Evolutionary conservation across 1,140 invertebrate species (phyloP).

Genomic region (Ephestia elutella): DNA sequence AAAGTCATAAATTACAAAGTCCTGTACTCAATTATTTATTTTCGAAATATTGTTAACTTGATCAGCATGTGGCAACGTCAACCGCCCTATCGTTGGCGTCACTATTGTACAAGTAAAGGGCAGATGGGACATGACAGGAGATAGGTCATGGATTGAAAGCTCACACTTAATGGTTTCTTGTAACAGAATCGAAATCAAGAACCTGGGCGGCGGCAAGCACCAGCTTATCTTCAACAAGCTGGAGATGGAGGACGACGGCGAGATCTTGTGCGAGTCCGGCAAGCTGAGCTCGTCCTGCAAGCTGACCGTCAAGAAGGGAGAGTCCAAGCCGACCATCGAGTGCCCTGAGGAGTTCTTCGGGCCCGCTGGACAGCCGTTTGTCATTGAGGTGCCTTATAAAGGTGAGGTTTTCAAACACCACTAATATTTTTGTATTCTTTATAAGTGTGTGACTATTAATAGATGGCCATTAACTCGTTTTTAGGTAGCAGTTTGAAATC

Average conservation of each 20-base stretch:
- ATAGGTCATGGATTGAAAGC: too few species aligned
- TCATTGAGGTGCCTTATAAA: conserved; percentile 93
- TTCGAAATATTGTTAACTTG: too few species aligned
- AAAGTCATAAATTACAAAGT: too few species aligned
- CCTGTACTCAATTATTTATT: too few species aligned
- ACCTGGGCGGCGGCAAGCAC: conserved; percentile 92
- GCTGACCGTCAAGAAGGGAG: conserved; percentile 88
- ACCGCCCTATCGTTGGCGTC: too few species aligned
- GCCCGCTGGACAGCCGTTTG: conserved; percentile 84
- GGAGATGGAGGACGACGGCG: conserved; percentile 88
- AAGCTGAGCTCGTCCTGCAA: conserved; percentile 87
- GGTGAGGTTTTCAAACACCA: conserved; percentile 80
- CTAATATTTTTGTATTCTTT: conserved; percentile 10
- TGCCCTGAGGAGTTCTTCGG: conserved; percentile 88
- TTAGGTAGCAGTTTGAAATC: too few species aligned
- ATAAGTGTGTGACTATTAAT: too few species aligned
- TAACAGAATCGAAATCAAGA: conserved; percentile 87
- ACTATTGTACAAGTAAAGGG: too few species aligned
- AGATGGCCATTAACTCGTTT: too few species aligned
- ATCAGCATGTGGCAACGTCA: too few species aligned
- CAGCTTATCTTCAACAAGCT: conserved; percentile 90
- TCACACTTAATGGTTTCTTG: conserved; percentile 3
- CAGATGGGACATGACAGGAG: too few species aligned
- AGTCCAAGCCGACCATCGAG: conserved; percentile 86
- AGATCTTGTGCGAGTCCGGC: conserved; percentile 89